These are phyloP conservation scores for Microctonus brassicae DNA, from an alignment of 2,888 invertebrate species.

Conservation along the genomic window DNA sequence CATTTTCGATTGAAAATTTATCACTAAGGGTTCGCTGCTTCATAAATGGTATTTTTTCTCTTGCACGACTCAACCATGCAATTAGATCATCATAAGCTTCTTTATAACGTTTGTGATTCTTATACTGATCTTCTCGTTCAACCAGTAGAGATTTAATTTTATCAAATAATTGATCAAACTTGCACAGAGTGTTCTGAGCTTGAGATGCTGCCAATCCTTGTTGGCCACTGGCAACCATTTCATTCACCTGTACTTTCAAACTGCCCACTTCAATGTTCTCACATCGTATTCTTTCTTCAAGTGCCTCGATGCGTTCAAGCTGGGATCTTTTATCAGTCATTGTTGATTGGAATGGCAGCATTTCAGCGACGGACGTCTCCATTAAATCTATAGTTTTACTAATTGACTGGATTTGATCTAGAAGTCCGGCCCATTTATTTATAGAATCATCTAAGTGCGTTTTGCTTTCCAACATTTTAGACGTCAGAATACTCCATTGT, in stretches of 20 bases:
- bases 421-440: constrained; percentile 90
- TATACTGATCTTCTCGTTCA: constrained; percentile 88
- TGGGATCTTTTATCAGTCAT: constrained; percentile 90
- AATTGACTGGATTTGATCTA: constrained; percentile 89
- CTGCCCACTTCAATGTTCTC: constrained; percentile 92
- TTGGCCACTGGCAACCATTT: constrained; percentile 88
- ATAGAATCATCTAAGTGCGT: constrained; percentile 89
- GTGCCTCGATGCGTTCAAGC: constrained; percentile 85
- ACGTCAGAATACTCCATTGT: constrained; percentile 88
- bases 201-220: constrained; percentile 86
- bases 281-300: constrained; percentile 90
- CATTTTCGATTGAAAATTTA: constrained; percentile 89
- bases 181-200: constrained; percentile 85
- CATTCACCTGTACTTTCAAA: constrained; percentile 84
- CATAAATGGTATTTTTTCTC: constrained; percentile 89
- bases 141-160: constrained; percentile 80
- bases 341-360: constrained; percentile 82
- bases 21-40: constrained; percentile 88
- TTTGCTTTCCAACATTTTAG: constrained; percentile 92
- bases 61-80: constrained; percentile 88
- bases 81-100: constrained; percentile 92
- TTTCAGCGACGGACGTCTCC: constrained; percentile 80
- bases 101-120: constrained; percentile 90
- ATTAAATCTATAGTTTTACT: constrained; percentile 86
- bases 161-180: constrained; percentile 84